Base-by-base conservation (phyloP, 2,113 vertebrate species). In the Blennius ocellaris region DNA sequence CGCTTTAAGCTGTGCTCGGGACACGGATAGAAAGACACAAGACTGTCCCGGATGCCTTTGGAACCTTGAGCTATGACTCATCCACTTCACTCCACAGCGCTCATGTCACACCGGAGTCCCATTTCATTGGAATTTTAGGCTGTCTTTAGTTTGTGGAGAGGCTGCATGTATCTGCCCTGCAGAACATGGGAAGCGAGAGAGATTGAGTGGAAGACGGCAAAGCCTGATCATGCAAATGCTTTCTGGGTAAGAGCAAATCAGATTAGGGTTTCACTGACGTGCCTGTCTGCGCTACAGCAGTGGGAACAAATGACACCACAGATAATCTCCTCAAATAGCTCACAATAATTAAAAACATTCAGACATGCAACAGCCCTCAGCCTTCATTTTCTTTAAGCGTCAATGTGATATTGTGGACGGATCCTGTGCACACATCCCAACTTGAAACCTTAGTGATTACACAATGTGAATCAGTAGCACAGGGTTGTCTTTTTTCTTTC, bases 271-370 rank as follows among this genome's bases (percentile, higher is more conserved):
- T 69, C 59, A 67, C 12, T 86, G 75, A 83, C 36, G 11, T 76
- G 59, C 67, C 36, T 58, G 66, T 72, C 64, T 58, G 59, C 63
- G 68, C 21, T 30, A 30, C 21, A 4, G 62, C 66, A 43, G 53
- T 50, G 67, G 15, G 60, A 75, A 54, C 66, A 83, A 76, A 84
- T 74, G 86, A 84, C 77, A 79, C 69, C 53, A 58, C 1, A 9
- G 62, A 76, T 78, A 80, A 88, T 91, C 76, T 86, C 59, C 60
- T 84, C 58, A 69, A 73, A 86, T 60, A 80, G 74, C 79, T 80
- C 58, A 9, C 78, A 67, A 55, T 87, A 81, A 89, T 87, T 87
- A 84, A 61, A 85, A 82, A 59, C 67, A 71, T 64, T 69, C 67
- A 66, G 73, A 81, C 66, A 78, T 65, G 21, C 65, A 69, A 59